A percentile compares a stretch with the other conserved stretches of the same genome.
These are phyloP conservation scores for Andrena bucephala DNA, from an alignment of 2,888 invertebrate genomes.

Conservation along the genomic window DNA sequence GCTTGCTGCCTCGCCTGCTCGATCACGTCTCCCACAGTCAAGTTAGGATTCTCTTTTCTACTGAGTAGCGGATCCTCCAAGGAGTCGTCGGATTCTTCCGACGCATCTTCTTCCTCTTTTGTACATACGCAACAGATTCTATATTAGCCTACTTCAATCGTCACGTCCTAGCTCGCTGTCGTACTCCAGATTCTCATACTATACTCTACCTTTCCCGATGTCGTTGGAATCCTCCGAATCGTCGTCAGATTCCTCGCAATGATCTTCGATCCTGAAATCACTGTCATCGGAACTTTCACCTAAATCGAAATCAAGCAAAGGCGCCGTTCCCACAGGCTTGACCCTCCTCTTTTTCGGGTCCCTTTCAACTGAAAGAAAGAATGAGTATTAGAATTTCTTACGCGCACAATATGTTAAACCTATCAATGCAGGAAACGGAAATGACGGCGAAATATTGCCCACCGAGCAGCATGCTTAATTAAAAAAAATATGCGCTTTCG, in stretches of 20 bases:
- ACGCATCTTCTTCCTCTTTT: conserved; percentile 63
- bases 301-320: conserved; percentile 92
- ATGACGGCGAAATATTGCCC: neutral
- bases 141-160: conserved; percentile 10
- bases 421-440: neutral
- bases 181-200: neutral
- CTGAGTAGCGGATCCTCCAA: conserved; percentile 82
- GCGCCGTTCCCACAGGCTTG: conserved; percentile 91
- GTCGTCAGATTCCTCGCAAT: conserved; percentile 92
- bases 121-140: neutral
- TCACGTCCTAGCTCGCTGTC: neutral
- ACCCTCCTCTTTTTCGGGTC: conserved; percentile 93
- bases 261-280: conserved; percentile 96
- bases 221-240: conserved; percentile 91
- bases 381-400: conserved; percentile 14
- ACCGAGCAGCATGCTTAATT: conserved; percentile 3
- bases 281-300: conserved; percentile 98
- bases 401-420: neutral
- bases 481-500: conserved; percentile 4
- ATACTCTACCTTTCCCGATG: conserved; percentile 86
- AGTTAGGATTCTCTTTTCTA: conserved; percentile 81
- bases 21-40: conserved; percentile 86
- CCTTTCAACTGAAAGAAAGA: conserved; percentile 86
- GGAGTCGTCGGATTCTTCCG: conserved; percentile 82
- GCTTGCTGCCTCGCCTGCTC: conserved; percentile 86